A percentile compares a stretch with the other conserved stretches of the same genome.
Conservation (phyloP, 2,797 vertebrate genomes). For the Setipinna tenuifilis region DNA sequence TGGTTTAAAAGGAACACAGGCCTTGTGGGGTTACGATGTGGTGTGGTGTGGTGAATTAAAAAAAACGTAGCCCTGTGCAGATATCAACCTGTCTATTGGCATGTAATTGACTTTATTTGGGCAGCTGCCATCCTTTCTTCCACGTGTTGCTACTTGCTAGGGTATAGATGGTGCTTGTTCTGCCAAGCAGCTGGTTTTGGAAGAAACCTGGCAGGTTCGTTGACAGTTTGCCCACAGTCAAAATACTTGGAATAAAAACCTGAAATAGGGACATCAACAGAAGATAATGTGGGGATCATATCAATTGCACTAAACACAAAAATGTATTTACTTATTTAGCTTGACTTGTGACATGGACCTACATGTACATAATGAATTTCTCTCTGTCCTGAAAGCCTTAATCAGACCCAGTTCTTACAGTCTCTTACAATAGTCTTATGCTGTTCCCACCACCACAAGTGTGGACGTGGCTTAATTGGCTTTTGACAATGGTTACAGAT, state of each 20-base stretch:
- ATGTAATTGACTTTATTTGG: conserved; percentile 36
- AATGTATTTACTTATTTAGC: neutral
- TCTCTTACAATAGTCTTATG: too few species aligned
- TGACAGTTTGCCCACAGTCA: neutral
- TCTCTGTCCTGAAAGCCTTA: too few species aligned
- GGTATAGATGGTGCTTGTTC: neutral
- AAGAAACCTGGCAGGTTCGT: neutral
- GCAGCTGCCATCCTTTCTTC: neutral
- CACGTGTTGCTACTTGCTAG: conserved; percentile 26
- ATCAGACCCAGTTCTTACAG: too few species aligned
- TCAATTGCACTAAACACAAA: neutral
- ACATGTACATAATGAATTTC: too few species aligned
- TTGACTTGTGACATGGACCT: too few species aligned
- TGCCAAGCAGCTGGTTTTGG: neutral
- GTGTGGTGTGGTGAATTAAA: conserved; percentile 20
- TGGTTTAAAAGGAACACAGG: conserved; percentile 21
- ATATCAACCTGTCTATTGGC: conserved; percentile 37
- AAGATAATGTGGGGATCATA: neutral
- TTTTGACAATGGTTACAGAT: too few species aligned
- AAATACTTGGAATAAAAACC: neutral
- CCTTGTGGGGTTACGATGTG: too few species aligned
- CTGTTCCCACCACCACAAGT: too few species aligned
- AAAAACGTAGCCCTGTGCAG: neutral
- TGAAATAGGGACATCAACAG: neutral
- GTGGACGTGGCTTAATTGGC: too few species aligned